Conservation (phyloP, 2,113 vertebrate species). For the Delphinus delphis region DNA sequence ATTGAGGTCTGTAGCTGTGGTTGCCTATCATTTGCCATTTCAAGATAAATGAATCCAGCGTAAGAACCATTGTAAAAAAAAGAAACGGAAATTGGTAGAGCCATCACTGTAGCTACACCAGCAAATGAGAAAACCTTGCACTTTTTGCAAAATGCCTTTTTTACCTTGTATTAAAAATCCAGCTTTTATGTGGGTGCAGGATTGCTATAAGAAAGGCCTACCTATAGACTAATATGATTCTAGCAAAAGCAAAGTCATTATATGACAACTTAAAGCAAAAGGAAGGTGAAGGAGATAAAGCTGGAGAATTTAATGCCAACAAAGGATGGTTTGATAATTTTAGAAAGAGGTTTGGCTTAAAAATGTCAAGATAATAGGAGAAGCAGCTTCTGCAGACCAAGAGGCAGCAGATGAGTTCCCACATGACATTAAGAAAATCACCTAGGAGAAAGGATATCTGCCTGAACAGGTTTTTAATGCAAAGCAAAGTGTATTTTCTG, state of each 20-base stretch:
- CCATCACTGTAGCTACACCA: neutral
- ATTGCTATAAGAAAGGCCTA: too few species aligned
- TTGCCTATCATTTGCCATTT: neutral
- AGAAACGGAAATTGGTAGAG: neutral
- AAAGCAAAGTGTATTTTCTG: neutral
- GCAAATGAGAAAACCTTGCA: neutral
- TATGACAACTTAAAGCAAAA: too few species aligned
- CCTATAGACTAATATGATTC: too few species aligned
- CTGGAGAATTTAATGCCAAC: too few species aligned
- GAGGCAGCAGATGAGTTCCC: neutral
- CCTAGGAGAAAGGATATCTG: neutral
- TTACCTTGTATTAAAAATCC: neutral
- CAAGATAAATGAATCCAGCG: neutral
- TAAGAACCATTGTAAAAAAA: neutral
- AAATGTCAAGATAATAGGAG: neutral
- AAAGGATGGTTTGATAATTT: too few species aligned
- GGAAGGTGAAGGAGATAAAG: too few species aligned
- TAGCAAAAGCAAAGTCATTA: too few species aligned
- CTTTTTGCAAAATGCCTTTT: neutral
- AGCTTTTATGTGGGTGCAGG: neutral
- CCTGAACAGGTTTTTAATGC: neutral
- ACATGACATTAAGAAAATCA: neutral
- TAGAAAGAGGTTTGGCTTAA: neutral
- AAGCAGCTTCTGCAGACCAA: neutral
- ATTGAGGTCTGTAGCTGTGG: neutral